Evolutionary conservation across 1,140 invertebrate genomes (phyloP).

Genomic region (Bombus cullumanus): DNA sequence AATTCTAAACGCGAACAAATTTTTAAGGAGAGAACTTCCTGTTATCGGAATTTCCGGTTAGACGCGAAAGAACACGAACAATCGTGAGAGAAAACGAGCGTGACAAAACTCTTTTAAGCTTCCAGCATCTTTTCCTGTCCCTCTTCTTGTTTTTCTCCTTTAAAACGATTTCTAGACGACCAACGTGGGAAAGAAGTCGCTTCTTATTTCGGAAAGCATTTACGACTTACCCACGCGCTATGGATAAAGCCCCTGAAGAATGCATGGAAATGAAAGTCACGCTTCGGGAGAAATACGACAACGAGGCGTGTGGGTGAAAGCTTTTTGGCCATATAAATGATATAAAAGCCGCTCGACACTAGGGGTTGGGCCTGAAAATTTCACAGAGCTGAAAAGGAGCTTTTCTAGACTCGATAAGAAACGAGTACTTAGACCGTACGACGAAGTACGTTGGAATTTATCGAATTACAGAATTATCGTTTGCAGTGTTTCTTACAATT

Average conservation of each 20-base stretch:
- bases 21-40: background rate
- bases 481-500: background rate
- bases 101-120: background rate
- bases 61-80: background rate
- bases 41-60: background rate
- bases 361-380: slow-evolving; percentile 1
- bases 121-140: background rate
- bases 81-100: background rate
- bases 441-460: background rate
- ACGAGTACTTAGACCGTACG: background rate
- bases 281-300: slow-evolving; percentile 19
- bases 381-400: background rate
- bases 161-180: background rate
- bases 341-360: slow-evolving; percentile 4
- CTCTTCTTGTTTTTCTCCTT: background rate
- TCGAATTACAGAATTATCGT: background rate
- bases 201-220: slow-evolving; percentile 26
- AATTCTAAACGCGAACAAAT: too few species aligned
- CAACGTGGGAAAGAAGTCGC: background rate
- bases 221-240: background rate
- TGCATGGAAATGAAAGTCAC: slow-evolving; percentile 42
- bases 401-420: background rate
- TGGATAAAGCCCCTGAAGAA: background rate
- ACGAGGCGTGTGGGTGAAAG: slow-evolving; percentile 19
- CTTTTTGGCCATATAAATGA: slow-evolving; percentile 37